Evolutionary conservation across 2,797 vertebrate genomes (phyloP), one percentile per base, ranked within the genome.

Genomic region (Eulemur albifrons): DNA sequence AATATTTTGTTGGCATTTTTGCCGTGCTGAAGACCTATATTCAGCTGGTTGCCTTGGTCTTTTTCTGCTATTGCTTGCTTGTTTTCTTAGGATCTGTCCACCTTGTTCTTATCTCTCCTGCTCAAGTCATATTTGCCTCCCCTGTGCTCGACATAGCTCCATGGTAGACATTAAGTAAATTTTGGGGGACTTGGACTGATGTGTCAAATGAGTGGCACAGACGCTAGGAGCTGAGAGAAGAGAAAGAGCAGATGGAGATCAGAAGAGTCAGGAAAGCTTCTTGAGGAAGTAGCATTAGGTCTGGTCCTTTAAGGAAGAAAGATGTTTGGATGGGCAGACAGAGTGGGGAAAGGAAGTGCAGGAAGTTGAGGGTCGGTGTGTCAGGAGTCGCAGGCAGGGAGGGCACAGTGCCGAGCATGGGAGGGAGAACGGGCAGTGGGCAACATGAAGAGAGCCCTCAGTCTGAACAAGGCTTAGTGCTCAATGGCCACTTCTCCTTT

Each of bases 401-500:
- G 52, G 54, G 48, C n/a, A 25, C 15, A 50, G 45, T 25, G 8
- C 14, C 40, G 65, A 57, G 15, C 1, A 3, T 7, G 77, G 32
- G 59, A 57, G n/a, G 57, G n/a, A 88, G 61, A 80, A 20, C 1
- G 12, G 43, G 43, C 75, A 45, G 13, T 30, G 17, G 65, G 13
- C 40, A 43, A 6, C 6, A 32, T 52, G 40, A 45, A 80, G 21
- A 65, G 9, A 50, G 40, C 61, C 69, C 50, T 94, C 9, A 2
- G 15, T n/a, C 72, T 67, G 38, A 85, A 61, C 38, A 59, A 75
- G 43, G 23, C 27, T 79, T 82, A 72, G 30, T 23, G 52, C 40
- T 25, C 4, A 94, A 82, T n/a, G 35, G 59, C 23, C 50, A 63
- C 50, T 95, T 94, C 76, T 88, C 50, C 94, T 85, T 95, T 84